Percentiles rank a stretch among this genome's conserved stretches.
Conservation (phyloP, 2,113 vertebrate species). For the Pygoscelis antarcticus region DNA sequence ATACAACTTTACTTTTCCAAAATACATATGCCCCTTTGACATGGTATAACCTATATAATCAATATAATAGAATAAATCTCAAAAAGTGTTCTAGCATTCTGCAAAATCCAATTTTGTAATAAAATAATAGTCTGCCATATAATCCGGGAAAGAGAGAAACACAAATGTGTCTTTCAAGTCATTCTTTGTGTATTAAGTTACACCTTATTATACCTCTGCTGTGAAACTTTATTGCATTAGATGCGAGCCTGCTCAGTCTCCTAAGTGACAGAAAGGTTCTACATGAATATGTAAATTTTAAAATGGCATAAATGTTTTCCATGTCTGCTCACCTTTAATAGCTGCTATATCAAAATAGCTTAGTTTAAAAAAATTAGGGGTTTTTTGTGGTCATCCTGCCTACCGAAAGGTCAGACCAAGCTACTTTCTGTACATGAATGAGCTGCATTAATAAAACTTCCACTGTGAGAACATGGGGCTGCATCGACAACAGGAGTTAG, state of each 20-base stretch:
- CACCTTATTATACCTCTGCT: not conserved
- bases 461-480: not conserved
- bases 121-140: not conserved
- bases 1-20: not conserved
- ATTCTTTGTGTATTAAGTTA: not conserved
- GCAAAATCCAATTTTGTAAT: not conserved
- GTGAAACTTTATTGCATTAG: not conserved
- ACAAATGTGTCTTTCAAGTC: not conserved
- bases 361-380: not conserved
- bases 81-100: not conserved
- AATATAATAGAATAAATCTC: not conserved
- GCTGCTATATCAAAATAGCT: not conserved
- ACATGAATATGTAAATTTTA: not conserved
- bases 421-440: not conserved
- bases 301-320: not conserved
- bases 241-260: not conserved
- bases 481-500: too few species aligned
- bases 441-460: not conserved
- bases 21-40: not conserved
- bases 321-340: not conserved
- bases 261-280: not conserved
- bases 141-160: not conserved
- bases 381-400: not conserved
- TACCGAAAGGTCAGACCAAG: not conserved
- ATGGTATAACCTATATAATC: not conserved